Evolutionary conservation across 2,797 vertebrate species (phyloP).

Genomic region (Rhynchonycteris naso): DNA sequence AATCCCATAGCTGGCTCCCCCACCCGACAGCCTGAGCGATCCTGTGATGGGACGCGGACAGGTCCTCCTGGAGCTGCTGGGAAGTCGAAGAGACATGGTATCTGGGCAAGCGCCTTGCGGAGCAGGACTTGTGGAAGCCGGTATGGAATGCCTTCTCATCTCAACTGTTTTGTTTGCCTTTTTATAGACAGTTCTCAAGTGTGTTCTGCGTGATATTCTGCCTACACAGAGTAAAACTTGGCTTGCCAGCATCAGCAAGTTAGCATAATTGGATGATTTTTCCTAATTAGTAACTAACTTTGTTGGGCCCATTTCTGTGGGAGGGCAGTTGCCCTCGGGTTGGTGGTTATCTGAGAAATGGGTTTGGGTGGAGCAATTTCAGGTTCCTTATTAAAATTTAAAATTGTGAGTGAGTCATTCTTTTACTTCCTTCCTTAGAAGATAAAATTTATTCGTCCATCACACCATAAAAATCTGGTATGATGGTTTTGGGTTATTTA

Average conservation of each 20-base stretch:
- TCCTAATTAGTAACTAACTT: constrained; percentile 78
- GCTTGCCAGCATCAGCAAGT: constrained; percentile 81
- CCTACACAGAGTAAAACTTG: constrained; percentile 71
- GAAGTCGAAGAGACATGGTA: constrained; percentile 80
- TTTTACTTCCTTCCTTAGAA: constrained; percentile 54
- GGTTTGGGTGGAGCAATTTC: constrained; percentile 78
- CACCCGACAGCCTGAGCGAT: constrained; percentile 54
- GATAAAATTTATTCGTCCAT: constrained; percentile 48
- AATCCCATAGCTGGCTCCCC: constrained; percentile 64
- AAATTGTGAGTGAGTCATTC: constrained; percentile 78
- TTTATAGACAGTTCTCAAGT: constrained; percentile 77
- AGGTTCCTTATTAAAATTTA: constrained; percentile 69
- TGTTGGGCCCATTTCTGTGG: constrained; percentile 68
- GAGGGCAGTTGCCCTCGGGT: constrained; percentile 77
- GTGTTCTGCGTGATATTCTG: constrained; percentile 75
- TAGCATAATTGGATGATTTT: constrained; percentile 74
- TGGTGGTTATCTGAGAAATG: constrained; percentile 81
- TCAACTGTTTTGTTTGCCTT: constrained; percentile 34
- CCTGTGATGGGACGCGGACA: constrained; percentile 58
- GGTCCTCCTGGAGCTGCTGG: constrained; percentile 75
- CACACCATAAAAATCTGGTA: not conserved
- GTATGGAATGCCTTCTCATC: not conserved
- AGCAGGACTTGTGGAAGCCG: not conserved
- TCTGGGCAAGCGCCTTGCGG: not conserved
- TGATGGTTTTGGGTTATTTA: constrained; percentile 13